Base-by-base conservation (phyloP, 2,113 vertebrate species). In the Notechis scutatus region DNA sequence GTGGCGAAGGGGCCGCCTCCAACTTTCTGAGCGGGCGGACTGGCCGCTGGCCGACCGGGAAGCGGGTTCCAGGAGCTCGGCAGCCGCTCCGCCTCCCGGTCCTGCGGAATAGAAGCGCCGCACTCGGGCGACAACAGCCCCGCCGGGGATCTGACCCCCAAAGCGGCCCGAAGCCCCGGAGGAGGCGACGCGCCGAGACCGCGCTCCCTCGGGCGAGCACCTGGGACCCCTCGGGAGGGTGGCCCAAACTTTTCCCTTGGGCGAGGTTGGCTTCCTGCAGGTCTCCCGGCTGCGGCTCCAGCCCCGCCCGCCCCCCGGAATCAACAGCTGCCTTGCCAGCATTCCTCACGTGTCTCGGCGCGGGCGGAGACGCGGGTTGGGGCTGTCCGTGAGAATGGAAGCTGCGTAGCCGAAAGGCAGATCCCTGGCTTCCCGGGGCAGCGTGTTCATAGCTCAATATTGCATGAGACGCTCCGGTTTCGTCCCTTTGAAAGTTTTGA, bases 11-110 rank as follows among this genome's bases (percentile, higher is more conserved):
- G 92, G 88, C 54, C 64, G 92, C 54, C 87, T 56, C 59, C 64
- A 45, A 29, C 87, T 92, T 29, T 89, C 92, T 23, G 92, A 88
- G 92, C 54, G 92, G 92, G 87, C 5, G 23, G 61, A 5, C n/a
- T 26, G 47, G n/a, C 50, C 34, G 23, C 54, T 34, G 64, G 47
- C 54, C 69, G 69, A 54, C 34, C 4, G 64, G 64, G 64, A 69
- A 69, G 59, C 59, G 59, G 59, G 15, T 4, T 18, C 39, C 34
- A 74, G 14, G 14, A n/a, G 29, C 88, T 5, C 26, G 7, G 61
- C 64, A 18, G 21, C 69, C 34, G 23, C 45, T 57, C 34, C 85
- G 15, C 85, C 18, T 11, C 24, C 18, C 0, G 14, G 11, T 3
- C 91, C 26, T 23, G 61, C 26, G 61, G 59, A 55, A 87, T 45